Evolutionary conservation across 2,797 vertebrate species (phyloP).

Genomic region (Gephyroberyx darwinii): DNA sequence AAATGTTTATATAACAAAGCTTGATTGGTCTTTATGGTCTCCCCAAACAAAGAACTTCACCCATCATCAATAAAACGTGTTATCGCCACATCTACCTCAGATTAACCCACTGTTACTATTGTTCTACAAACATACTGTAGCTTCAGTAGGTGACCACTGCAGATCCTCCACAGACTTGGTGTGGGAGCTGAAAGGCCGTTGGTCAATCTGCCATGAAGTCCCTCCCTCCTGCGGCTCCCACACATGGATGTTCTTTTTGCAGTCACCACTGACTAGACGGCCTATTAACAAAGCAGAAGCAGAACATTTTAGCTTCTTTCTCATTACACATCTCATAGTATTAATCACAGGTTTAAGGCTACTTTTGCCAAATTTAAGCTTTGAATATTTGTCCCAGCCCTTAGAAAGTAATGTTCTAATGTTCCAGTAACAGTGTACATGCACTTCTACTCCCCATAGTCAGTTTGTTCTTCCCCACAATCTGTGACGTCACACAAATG

Average conservation of each 20-base stretch:
- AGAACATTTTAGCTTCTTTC: not conserved
- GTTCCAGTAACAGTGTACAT: too few species aligned
- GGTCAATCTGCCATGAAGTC: constrained; percentile 89
- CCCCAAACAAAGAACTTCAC: not conserved
- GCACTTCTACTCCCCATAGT: too few species aligned
- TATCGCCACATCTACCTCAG: not conserved
- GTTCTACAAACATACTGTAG: constrained; percentile 81
- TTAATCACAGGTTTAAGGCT: too few species aligned
- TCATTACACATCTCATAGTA: not conserved
- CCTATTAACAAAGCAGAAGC: constrained; percentile 72
- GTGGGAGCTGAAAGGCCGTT: constrained; percentile 90
- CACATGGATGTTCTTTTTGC: constrained; percentile 93
- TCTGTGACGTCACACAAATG: too few species aligned
- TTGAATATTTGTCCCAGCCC: too few species aligned
- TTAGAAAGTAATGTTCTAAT: too few species aligned
- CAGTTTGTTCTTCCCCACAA: too few species aligned
- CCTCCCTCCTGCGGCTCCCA: constrained; percentile 89
- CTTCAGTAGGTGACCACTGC: constrained; percentile 94
- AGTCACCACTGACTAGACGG: constrained; percentile 90
- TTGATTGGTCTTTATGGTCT: not conserved
- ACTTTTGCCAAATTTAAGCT: too few species aligned
- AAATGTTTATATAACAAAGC: constrained; percentile 10
- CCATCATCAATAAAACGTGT: not conserved
- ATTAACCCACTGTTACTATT: not conserved
- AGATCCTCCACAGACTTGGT: constrained; percentile 91